Evolutionary conservation across 2,113 vertebrate species (phyloP).

Genomic region (Cyprinodon tularosa): DNA sequence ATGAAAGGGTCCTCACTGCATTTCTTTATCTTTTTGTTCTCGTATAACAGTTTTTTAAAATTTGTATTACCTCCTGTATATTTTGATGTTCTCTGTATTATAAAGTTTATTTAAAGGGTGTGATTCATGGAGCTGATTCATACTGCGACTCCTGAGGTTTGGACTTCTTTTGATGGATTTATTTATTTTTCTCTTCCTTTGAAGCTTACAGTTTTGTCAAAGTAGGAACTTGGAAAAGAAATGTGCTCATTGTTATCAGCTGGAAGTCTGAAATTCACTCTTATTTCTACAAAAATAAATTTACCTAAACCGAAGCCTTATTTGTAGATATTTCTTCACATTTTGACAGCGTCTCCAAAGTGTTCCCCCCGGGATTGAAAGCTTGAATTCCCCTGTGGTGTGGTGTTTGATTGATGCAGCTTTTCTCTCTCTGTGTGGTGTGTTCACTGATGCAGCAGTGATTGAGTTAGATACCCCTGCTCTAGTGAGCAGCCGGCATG

Average conservation of each 20-base stretch:
- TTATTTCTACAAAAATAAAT: constrained; percentile 32
- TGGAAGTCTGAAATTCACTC: constrained; percentile 17
- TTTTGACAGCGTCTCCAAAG: constrained; percentile 49
- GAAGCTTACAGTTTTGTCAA: constrained; percentile 18
- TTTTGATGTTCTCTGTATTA: not conserved
- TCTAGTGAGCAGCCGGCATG: constrained; percentile 61
- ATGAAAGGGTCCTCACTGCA: not conserved
- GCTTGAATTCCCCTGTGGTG: constrained; percentile 37
- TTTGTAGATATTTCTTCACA: constrained; percentile 62
- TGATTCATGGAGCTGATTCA: constrained; percentile 6
- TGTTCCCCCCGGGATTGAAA: constrained; percentile 52
- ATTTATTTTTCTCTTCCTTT: constrained; percentile 7
- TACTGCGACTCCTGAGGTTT: constrained; percentile 4
- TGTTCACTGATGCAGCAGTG: constrained; percentile 62
- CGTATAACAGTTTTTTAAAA: not conserved
- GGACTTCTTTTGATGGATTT: constrained; percentile 5
- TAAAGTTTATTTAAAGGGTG: not conserved
- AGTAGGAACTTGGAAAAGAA: constrained; percentile 15
- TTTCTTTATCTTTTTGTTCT: not conserved
- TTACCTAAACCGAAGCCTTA: constrained; percentile 35
- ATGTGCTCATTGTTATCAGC: constrained; percentile 10
- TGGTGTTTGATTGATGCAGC: constrained; percentile 67
- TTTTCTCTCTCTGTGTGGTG: constrained; percentile 43
- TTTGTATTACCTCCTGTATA: not conserved
- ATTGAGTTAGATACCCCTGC: constrained; percentile 65